phyloP scores from a whole-genome alignment of 2,888 invertebrate genomes.

The Peribatodes rhomboidaria region DNA sequence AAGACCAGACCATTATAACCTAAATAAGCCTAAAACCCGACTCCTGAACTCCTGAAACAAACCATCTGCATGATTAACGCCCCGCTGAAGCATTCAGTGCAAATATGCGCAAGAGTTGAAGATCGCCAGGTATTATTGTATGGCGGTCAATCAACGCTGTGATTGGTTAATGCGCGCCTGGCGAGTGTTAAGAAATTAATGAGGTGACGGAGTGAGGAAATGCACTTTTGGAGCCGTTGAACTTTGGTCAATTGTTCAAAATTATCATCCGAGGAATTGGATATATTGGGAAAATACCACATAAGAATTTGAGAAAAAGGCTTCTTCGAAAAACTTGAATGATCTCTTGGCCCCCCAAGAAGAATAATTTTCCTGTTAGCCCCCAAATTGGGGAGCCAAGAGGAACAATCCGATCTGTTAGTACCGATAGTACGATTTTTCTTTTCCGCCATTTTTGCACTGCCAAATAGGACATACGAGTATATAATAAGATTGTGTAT shows the following conservation, averaged over 20 bases:
- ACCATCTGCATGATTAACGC: constrained; percentile 42
- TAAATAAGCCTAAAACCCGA: neutral
- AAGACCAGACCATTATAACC: neutral
- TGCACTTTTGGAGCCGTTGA: constrained; percentile 36
- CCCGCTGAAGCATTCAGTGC: constrained; percentile 47
- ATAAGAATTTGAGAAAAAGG: too few relatives aligned
- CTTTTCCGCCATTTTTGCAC: too few relatives aligned
- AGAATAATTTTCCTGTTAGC: too few relatives aligned
- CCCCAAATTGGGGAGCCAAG: too few relatives aligned
- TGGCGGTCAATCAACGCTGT: constrained; percentile 52
- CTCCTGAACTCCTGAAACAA: constrained; percentile 12
- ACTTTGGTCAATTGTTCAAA: constrained; percentile 17
- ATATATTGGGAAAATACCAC: too few relatives aligned
- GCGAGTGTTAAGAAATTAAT: constrained; percentile 49
- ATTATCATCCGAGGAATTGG: neutral
- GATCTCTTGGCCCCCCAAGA: too few relatives aligned
- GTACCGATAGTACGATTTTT: too few relatives aligned
- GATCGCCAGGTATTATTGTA: constrained; percentile 39
- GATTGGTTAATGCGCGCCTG: constrained; percentile 45
- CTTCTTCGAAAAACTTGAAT: too few relatives aligned
- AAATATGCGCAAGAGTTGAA: constrained; percentile 36
- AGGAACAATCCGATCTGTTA: too few relatives aligned
- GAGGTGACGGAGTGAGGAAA: constrained; percentile 29
- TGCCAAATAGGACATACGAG: too few relatives aligned
- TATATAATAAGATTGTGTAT: too few relatives aligned